Evolutionary conservation across 2,797 vertebrate species (phyloP), one percentile per base, ranked within the genome.

Genomic region (Adelosebastes latens): DNA sequence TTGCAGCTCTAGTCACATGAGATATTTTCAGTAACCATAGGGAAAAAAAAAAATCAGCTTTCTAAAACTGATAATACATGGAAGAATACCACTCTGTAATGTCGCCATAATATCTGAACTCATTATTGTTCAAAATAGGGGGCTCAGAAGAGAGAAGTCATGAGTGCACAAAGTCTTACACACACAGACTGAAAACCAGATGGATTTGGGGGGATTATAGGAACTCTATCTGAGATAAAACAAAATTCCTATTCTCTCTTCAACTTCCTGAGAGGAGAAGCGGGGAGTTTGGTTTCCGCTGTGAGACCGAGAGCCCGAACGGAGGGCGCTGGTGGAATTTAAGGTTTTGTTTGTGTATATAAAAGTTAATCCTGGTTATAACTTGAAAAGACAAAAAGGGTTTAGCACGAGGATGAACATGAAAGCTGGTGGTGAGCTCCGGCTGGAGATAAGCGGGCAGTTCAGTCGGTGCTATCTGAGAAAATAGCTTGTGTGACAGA

Each of bases 261-360:
- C 25, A 62, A 83, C 87, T 84, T 91, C 83, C 83, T 85, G 83
- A n/a, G 75, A 80, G 74, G 76, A 84, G 73, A 72, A 32, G 25
- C 25, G 32, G 14, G 55, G 71, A 81, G 64, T 87, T 77, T 32
- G 32, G 79, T 86, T 90, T 82, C 84, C 81, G 74, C 75, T 67
- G 61, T 68, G 74, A 87, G 79, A 81, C 75, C 2, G 1, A 60
- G 79, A 80, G 72, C 14, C 77, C 75, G 60, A 31, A 53, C 11
- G 2, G 58, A 72, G 70, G 78, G 18, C 82, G 42, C 31, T 60
- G 58, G 36, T 69, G 65, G 86, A 86, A 83, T 89, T 85, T 67
- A 80, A 77, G 87, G 81, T 86, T 91, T 86, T 92, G 85, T 93
- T 94, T 93, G 83, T 87, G 72, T 89, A 77, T 88, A 82, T 83